A percentile compares a stretch with the other conserved stretches of the same genome.
Conservation (phyloP, 2,113 vertebrate genomes). For the Equus quagga region DNA sequence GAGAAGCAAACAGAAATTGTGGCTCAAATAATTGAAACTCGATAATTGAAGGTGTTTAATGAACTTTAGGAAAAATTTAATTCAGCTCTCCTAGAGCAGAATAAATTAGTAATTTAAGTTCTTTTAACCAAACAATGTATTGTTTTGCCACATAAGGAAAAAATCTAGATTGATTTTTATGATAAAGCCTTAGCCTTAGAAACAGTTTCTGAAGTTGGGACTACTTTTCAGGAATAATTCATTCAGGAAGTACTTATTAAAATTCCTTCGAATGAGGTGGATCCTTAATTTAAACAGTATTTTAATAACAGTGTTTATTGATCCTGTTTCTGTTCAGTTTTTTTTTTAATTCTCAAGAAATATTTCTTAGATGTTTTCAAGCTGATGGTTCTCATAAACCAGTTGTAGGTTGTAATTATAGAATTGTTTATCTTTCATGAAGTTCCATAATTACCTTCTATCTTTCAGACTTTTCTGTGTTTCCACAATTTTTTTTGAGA, state of each 20-base stretch:
- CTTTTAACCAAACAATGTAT: background rate
- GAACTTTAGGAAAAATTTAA: background rate
- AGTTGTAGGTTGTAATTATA: background rate
- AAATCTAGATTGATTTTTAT: background rate
- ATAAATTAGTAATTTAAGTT: background rate
- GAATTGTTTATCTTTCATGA: background rate
- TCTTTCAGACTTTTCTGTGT: background rate
- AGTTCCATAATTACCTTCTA: background rate
- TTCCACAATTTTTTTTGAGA: conserved; percentile 10
- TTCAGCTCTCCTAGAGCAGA: background rate
- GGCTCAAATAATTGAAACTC: background rate
- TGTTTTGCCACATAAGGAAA: background rate
- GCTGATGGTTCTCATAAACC: background rate
- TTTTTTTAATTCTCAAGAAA: background rate
- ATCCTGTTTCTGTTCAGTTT: background rate
- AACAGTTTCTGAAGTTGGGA: background rate
- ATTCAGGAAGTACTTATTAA: background rate
- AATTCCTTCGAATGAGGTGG: background rate
- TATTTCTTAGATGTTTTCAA: background rate
- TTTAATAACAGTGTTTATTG: background rate
- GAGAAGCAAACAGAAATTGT: background rate
- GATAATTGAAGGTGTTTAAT: background rate
- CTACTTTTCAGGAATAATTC: background rate
- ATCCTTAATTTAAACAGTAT: background rate
- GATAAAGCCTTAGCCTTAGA: background rate